phyloP scores from a whole-genome alignment of 1,140 invertebrate species.

The Dendrolimus punctatus region DNA sequence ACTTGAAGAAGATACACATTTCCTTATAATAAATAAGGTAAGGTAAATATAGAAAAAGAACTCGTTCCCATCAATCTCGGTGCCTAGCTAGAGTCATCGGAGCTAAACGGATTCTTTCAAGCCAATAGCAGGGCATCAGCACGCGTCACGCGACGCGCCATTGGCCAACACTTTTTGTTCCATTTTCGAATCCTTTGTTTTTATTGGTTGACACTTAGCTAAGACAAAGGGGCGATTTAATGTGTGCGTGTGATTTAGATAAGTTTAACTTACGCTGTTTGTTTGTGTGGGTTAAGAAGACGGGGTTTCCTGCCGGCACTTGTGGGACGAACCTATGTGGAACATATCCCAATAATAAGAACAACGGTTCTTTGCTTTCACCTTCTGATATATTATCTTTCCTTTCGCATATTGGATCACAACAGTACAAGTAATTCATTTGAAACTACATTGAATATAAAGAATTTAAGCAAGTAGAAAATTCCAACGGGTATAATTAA shows the following conservation, averaged over 20 bases:
- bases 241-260: constrained; percentile 51
- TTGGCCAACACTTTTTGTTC: constrained; percentile 69
- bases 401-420: too few relatives aligned
- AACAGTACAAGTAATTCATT: too few relatives aligned
- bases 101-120: constrained; percentile 69
- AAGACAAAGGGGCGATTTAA: constrained; percentile 65
- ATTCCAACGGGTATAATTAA: too few relatives aligned
- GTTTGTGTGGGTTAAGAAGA: constrained; percentile 48
- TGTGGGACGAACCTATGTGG: constrained; percentile 21
- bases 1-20: not conserved
- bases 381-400: too few relatives aligned
- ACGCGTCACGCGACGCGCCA: constrained; percentile 63
- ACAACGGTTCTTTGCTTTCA: too few relatives aligned
- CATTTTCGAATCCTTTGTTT: constrained; percentile 72
- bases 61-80: constrained; percentile 52
- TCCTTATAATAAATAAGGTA: constrained; percentile 24
- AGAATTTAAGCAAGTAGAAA: too few relatives aligned
- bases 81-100: constrained; percentile 60
- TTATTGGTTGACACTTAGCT: constrained; percentile 72
- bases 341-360: too few relatives aligned
- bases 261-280: constrained; percentile 22
- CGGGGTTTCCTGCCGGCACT: constrained; percentile 47
- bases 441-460: too few relatives aligned
- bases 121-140: constrained; percentile 67
- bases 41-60: constrained; percentile 30